Evolutionary conservation across 2,113 vertebrate genomes (phyloP), one percentile per base, ranked within the genome.

Genomic region (Mesocricetus auratus): DNA sequence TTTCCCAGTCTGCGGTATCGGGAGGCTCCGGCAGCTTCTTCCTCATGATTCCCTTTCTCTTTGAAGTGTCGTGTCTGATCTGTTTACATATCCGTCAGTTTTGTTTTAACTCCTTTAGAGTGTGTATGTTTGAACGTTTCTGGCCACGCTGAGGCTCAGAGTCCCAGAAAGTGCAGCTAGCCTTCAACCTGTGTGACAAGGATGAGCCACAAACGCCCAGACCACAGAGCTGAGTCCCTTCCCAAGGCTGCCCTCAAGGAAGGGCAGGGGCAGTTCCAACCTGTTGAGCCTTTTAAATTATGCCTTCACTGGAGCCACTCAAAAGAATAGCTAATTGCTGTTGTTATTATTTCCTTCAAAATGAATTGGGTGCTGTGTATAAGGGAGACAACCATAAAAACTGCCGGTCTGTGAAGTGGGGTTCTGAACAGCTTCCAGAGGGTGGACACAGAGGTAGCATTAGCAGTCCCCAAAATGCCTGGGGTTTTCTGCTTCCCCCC

Each of bases 21-120:
- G 73, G 94, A 92, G 56, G 94, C 96, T 2, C 92, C 92, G 97
- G 86, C 92, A 92, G 97, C 98, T 98, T 98, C 98, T 92, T 98
- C 98, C 98, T 97, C 97, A 96, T 96, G 97, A 98, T 98, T 98
- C 98, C 95, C 94, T 96, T 94, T 92, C 98, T 96, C 99, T 99
- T 99, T 99, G 98, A 99, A 98, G 98, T 98, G 98, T 98, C 98
- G 96, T 98, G 98, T 99, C 98, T 98, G 99, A 98, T 99, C 98
- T 98, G 98, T 99, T 98, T 98, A 96, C 97, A 93, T 98, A 99
- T 98, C 99, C 98, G 98, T 98, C 98, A 94, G 62, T 94, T 98
- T 82, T n/a, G 68, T 69, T 64, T 86, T 69, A 97, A 97, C 95
- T 96, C 53, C 85, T 96, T 81, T 29, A 75, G 75, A 68, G 68